Percentiles rank a stretch among this genome's conserved stretches.
phyloP scores from a whole-genome alignment of 1,140 invertebrate species.

The Dendrolimus kikuchii region DNA sequence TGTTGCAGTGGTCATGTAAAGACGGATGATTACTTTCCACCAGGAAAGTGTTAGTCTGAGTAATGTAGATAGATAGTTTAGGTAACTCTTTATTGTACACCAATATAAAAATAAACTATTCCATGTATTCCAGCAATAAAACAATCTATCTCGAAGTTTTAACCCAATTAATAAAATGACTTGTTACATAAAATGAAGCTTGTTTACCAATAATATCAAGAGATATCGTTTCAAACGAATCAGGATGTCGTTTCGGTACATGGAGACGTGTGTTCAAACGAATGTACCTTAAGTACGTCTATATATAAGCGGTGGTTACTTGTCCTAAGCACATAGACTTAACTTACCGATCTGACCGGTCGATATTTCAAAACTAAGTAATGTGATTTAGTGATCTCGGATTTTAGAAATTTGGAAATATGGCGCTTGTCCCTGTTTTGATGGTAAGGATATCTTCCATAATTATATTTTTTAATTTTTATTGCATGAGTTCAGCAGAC shows the following conservation, averaged over 20 bases:
- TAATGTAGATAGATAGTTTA: too few relatives aligned
- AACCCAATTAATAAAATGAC: too few relatives aligned
- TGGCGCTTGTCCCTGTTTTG: slow-evolving; percentile 39
- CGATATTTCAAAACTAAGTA: slow-evolving; percentile 25
- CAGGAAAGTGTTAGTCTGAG: too few relatives aligned
- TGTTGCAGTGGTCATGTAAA: too few relatives aligned
- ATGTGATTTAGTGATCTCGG: slow-evolving; percentile 38
- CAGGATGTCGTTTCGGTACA: slow-evolving; percentile 2
- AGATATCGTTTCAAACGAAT: slow-evolving; percentile 1
- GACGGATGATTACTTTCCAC: too few relatives aligned
- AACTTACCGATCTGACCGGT: slow-evolving; percentile 21
- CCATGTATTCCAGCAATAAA: too few relatives aligned
- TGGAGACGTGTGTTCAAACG: slow-evolving; percentile 2
- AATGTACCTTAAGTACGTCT: slow-evolving; percentile 11
- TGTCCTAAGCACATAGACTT: slow-evolving; percentile 18
- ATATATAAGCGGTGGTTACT: slow-evolving; percentile 26
- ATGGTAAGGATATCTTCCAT: slow-evolving; percentile 30
- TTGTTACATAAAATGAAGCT: too few relatives aligned
- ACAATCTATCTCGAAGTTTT: too few relatives aligned
- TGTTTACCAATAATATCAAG: too few relatives aligned
- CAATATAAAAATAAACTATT: too few relatives aligned
- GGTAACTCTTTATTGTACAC: too few relatives aligned
- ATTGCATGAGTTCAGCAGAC: too few relatives aligned
- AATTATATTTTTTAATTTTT: slow-evolving; percentile 1
- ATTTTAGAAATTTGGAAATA: slow-evolving; percentile 22